Base-by-base conservation (phyloP, 2,888 invertebrate genomes). In the Torymus auratus region DNA sequence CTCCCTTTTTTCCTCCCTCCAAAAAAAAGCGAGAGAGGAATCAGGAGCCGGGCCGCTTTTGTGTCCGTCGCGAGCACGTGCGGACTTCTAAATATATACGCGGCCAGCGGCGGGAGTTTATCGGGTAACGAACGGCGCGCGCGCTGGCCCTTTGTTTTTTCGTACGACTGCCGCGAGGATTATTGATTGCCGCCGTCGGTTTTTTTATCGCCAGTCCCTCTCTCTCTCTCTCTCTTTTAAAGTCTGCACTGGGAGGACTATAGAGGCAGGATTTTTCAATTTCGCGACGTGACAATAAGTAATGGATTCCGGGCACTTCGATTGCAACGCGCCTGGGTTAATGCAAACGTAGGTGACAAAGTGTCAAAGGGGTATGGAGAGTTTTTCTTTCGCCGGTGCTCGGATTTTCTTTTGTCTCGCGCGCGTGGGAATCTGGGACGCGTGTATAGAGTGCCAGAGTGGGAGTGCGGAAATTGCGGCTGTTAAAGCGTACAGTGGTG, bases 221-320 rank as follows among this genome's bases (percentile, higher is more conserved):
- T 28, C 20, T 4, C 17, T 2, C n/a, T 0, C 41, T 5, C 20
- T 17, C 56, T 20, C 10, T 12, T 56, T 23, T 52, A 12, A 41
- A 15, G 53, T 17, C 11, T 17, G 7, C 23, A n/a, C n/a, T 23
- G 55, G 28, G 23, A 7, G 15, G 28, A 52, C 3, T 3, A 28
- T 3, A 28, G 28, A 58, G n/a, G 64, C 14, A 55, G 71, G 50
- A 61, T 77, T 81, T 77, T 68, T 77, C 72, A 79, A 73, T 79
- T 79, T 73, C 79, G 53, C 72, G 60, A 67, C 72, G 60, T 58
- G 75, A 67, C 65, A 67, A 71, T 71, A 71, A 75, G 80, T 67
- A 65, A 75, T 80, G 75, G 75, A 79, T 79, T 56, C 67, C 68
- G 3, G 28, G 7, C 53, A 60, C 62, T 10, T 61, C 68, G 72